Conservation (phyloP, 2,113 vertebrate species). For the Platanista minor region DNA sequence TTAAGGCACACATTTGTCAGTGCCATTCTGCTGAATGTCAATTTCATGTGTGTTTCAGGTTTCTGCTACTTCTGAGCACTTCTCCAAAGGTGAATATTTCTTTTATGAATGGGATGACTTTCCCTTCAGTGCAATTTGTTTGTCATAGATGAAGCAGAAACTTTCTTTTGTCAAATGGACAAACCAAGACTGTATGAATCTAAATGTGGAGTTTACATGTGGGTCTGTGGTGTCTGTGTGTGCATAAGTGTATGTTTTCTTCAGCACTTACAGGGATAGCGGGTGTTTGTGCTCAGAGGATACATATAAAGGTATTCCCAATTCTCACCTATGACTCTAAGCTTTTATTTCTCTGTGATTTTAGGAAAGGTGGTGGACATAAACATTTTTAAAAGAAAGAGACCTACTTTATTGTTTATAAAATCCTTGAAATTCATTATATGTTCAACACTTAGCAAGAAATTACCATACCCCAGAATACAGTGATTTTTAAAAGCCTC, state of each 20-base stretch:
- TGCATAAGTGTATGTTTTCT: not conserved
- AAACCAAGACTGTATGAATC: not conserved
- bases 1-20: not conserved
- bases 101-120: no score
- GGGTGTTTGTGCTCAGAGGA: not conserved
- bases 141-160: not conserved
- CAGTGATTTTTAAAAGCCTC: not conserved
- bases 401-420: not conserved
- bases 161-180: not conserved
- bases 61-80: not conserved
- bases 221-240: not conserved
- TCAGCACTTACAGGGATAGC: not conserved
- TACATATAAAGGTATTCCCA: not conserved
- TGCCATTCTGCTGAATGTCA: not conserved
- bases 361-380: not conserved
- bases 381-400: not conserved
- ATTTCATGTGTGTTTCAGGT: not conserved
- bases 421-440: conserved; percentile 4
- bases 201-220: not conserved
- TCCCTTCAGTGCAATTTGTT: not conserved
- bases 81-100: not conserved
- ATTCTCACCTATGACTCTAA: not conserved
- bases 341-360: not conserved
- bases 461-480: not conserved
- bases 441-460: not conserved